Evolutionary conservation across 2,797 vertebrate genomes (phyloP).

Genomic region (Tragelaphus eurycerus): DNA sequence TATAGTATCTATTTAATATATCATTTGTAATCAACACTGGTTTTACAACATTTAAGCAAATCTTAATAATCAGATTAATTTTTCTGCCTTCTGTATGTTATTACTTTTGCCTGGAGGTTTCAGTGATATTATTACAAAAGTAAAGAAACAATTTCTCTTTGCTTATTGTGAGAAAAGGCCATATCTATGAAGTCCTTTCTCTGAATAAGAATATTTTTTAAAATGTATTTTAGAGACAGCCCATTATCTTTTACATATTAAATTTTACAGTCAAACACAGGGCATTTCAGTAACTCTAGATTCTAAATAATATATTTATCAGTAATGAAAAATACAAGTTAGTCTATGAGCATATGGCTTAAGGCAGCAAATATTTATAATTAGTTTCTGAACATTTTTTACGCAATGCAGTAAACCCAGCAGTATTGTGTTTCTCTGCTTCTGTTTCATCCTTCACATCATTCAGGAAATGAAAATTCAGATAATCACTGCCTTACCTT

Average conservation of each 20-base stretch:
- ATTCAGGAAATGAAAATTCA: slow-evolving; percentile 63
- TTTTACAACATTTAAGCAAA: slow-evolving; percentile 32
- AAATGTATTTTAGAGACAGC: slow-evolving; percentile 24
- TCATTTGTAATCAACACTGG: not conserved
- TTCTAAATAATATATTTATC: slow-evolving; percentile 45
- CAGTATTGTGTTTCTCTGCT: not conserved
- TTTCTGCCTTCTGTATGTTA: not conserved
- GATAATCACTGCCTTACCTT: slow-evolving; percentile 32
- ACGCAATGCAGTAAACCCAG: not conserved
- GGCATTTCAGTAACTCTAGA: slow-evolving; percentile 12
- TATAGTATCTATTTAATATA: not conserved
- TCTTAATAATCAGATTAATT: slow-evolving; percentile 53
- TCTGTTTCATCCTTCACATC: slow-evolving; percentile 40
- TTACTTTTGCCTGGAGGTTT: not conserved
- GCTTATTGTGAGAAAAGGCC: slow-evolving; percentile 36
- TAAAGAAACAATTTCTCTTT: slow-evolving; percentile 32
- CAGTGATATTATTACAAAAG: not conserved
- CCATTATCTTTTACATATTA: slow-evolving; percentile 46
- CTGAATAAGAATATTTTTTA: not conserved
- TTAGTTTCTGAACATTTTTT: slow-evolving; percentile 52
- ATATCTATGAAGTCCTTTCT: not conserved
- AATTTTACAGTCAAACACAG: slow-evolving; percentile 25
- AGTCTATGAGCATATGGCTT: slow-evolving; percentile 18
- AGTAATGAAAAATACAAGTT: slow-evolving; percentile 48
- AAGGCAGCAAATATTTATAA: slow-evolving; percentile 53